phyloP scores from a whole-genome alignment of 2,797 vertebrate genomes.

The Silurus aristotelis region DNA sequence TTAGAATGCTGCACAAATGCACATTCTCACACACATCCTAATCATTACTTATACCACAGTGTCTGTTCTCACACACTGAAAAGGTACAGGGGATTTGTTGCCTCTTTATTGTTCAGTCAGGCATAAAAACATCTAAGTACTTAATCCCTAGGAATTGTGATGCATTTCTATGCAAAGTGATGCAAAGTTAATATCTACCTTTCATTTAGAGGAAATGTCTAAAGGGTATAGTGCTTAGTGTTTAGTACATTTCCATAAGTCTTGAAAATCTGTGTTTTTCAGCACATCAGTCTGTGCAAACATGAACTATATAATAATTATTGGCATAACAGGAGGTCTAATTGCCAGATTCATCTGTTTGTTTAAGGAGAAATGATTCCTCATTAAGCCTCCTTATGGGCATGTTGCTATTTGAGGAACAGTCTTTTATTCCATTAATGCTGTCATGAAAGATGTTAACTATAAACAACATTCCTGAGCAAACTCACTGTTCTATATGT shows the following conservation, averaged over 20 bases:
- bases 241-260: neutral
- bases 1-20: neutral
- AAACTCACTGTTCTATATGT: neutral
- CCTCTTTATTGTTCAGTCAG: constrained; percentile 23
- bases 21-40: neutral
- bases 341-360: neutral
- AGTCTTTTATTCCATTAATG: neutral
- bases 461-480: neutral
- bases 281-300: neutral
- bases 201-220: neutral
- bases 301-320: neutral
- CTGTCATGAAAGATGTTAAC: neutral
- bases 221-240: neutral
- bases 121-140: constrained; percentile 28
- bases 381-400: neutral
- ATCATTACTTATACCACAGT: neutral
- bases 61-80: constrained; percentile 3
- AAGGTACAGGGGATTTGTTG: constrained; percentile 27
- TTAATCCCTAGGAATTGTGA: constrained; percentile 18
- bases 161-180: too few relatives aligned
- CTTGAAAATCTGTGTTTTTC: neutral
- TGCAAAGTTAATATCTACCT: constrained; percentile 3
- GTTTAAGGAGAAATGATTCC: constrained; percentile 16
- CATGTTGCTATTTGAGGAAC: neutral
- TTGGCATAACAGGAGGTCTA: constrained; percentile 7